phyloP scores from a whole-genome alignment of 2,888 invertebrate species.

The Diachrysia chrysitis region DNA sequence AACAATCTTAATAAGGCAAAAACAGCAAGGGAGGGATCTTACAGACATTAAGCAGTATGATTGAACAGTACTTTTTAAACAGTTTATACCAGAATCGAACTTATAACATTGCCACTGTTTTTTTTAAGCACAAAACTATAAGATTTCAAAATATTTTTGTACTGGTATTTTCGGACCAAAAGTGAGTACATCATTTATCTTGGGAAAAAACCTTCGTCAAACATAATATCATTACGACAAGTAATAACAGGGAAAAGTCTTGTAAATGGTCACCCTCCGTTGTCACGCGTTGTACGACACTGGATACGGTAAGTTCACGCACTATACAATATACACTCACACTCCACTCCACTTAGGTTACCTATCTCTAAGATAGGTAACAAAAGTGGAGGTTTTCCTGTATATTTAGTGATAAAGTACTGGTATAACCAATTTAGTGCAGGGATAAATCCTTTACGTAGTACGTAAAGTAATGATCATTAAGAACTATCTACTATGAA shows the following conservation, averaged over 20 bases:
- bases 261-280: slow-evolving; percentile 13
- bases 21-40: too few relatives aligned
- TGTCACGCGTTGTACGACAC: slow-evolving; percentile 32
- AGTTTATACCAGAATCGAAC: too few relatives aligned
- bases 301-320: slow-evolving; percentile 40
- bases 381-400: slow-evolving; percentile 36
- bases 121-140: too few relatives aligned
- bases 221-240: not conserved
- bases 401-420: not conserved
- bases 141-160: too few relatives aligned
- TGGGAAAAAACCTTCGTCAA: not conserved
- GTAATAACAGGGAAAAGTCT: slow-evolving; percentile 5
- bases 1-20: too few relatives aligned
- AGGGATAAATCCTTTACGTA: not conserved
- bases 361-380: slow-evolving; percentile 23
- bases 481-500: too few relatives aligned
- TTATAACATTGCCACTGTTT: too few relatives aligned
- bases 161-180: too few relatives aligned
- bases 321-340: slow-evolving; percentile 14
- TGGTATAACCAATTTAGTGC: not conserved
- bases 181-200: too few relatives aligned
- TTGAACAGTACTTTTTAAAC: too few relatives aligned
- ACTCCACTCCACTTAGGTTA: slow-evolving; percentile 9
- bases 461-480: not conserved
- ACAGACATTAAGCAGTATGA: too few relatives aligned